These are phyloP conservation scores for Corythornis madagascariensis DNA, from an alignment of 2,113 vertebrate species.

Conservation along the genomic window DNA sequence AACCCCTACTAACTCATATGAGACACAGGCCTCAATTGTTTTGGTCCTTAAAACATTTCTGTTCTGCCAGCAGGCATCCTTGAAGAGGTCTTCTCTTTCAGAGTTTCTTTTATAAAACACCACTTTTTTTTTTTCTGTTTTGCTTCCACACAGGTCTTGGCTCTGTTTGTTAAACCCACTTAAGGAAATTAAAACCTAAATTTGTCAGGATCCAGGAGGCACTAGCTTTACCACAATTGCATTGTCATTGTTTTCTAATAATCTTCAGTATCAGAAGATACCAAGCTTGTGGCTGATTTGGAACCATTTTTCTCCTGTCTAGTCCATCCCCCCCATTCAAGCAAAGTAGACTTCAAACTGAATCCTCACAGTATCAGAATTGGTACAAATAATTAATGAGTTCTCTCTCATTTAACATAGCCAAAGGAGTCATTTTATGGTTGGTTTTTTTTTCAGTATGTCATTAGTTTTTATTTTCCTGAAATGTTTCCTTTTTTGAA, in stretches of 20 bases:
- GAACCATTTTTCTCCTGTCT: not conserved
- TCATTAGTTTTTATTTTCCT: slow-evolving; percentile 20
- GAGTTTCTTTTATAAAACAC: not conserved
- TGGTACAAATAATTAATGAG: not conserved
- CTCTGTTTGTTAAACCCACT: not conserved
- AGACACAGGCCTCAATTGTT: not conserved
- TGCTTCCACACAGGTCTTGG: not conserved
- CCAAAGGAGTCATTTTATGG: not conserved
- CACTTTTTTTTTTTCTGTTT: not conserved
- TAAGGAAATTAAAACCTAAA: not conserved
- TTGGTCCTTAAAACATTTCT: not conserved
- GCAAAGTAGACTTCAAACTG: not conserved
- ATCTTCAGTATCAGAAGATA: not conserved
- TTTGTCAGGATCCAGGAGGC: not conserved
- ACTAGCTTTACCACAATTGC: not conserved
- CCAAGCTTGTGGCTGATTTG: not conserved
- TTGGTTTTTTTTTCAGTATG: not conserved
- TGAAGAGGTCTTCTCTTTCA: not conserved
- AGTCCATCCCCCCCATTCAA: not conserved
- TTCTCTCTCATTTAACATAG: not conserved
- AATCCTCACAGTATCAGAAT: not conserved
- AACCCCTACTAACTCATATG: not conserved
- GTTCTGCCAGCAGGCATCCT: not conserved
- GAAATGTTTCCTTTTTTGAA: not conserved
- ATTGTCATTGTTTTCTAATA: not conserved